Base-by-base conservation (phyloP, 1,140 invertebrate genomes). In the Solen grandis region DNA sequence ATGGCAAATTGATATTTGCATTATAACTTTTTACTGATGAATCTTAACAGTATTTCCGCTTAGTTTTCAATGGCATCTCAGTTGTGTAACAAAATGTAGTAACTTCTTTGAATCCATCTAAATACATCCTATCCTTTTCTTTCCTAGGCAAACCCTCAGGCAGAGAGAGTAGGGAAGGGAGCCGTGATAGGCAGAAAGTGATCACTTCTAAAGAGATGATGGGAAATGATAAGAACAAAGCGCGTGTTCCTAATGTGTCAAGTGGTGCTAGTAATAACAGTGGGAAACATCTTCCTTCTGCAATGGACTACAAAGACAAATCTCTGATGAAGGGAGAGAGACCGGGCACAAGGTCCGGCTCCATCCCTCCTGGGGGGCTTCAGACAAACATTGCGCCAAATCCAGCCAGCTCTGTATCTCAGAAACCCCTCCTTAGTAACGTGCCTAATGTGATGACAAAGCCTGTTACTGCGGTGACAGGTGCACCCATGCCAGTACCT, bases 91-190 rank as follows among this genome's bases (percentile, higher is more conserved):
- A n/a, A n/a, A n/a, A n/a, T n/a, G n/a, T n/a, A n/a, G n/a, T n/a
- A n/a, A n/a, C n/a, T n/a, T n/a, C n/a, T n/a, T n/a, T n/a, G n/a
- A n/a, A n/a, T n/a, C n/a, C n/a, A n/a, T n/a, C n/a, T n/a, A n/a
- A n/a, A n/a, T n/a, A n/a, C n/a, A n/a, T n/a, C n/a, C n/a, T n/a
- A n/a, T n/a, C n/a, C n/a, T n/a, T n/a, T n/a, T n/a, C n/a, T n/a
- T 46, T 74, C 62, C 27, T 46, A 76, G 73, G 46, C 22, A 76
- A 65, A 36, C 75, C 46, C 5, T 29, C 33, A 52, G 66, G 75
- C 35, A 55, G 65, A 31, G 75, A 78, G 31, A 78, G 75, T 35
- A 33, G 75, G 22, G 75, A 78, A 25, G 75, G 75, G 13, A 78
- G 75, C 46, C 46, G 75, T 2, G 75, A 69, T 35, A 29, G 75